phyloP scores from a whole-genome alignment of 92 coral and sea anemone genomes.

The Montipora capitata region DNA sequence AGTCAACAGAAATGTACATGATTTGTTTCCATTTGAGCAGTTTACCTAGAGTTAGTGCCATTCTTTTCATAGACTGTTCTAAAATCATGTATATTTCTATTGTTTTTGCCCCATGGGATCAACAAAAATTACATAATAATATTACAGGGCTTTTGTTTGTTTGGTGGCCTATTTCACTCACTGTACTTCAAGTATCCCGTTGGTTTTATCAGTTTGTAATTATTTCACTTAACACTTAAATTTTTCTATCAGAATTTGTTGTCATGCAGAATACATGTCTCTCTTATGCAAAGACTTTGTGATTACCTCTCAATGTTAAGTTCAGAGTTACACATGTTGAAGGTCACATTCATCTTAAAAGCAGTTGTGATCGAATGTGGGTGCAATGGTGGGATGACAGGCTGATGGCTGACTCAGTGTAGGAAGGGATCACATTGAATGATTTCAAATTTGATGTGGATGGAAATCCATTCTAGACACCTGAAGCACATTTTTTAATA shows the following conservation, averaged over 20 bases:
- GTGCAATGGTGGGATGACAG: too few species aligned
- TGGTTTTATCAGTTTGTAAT: background rate
- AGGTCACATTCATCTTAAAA: too few species aligned
- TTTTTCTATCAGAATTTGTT: background rate
- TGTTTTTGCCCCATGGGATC: slow-evolving; percentile 17
- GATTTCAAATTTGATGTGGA: too few species aligned
- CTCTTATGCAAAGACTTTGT: background rate
- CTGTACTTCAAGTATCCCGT: slow-evolving; percentile 17
- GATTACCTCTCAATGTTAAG: too few species aligned
- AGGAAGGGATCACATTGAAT: too few species aligned
- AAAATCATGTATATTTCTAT: slow-evolving; percentile 5
- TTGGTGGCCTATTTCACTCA: background rate
- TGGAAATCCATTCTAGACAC: too few species aligned
- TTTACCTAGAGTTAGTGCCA: background rate
- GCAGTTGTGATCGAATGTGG: too few species aligned
- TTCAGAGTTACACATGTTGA: too few species aligned
- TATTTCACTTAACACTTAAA: background rate
- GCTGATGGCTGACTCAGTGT: too few species aligned
- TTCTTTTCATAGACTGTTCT: background rate
- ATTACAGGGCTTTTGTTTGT: slow-evolving; percentile 7
- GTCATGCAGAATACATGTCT: background rate
- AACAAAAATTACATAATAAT: slow-evolving; percentile 47
- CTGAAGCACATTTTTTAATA: too few species aligned
- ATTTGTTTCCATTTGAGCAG: background rate
- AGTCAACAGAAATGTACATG: background rate